phyloP scores from a whole-genome alignment of 2,797 vertebrate genomes.

The Orientallactaga sibirica region DNA sequence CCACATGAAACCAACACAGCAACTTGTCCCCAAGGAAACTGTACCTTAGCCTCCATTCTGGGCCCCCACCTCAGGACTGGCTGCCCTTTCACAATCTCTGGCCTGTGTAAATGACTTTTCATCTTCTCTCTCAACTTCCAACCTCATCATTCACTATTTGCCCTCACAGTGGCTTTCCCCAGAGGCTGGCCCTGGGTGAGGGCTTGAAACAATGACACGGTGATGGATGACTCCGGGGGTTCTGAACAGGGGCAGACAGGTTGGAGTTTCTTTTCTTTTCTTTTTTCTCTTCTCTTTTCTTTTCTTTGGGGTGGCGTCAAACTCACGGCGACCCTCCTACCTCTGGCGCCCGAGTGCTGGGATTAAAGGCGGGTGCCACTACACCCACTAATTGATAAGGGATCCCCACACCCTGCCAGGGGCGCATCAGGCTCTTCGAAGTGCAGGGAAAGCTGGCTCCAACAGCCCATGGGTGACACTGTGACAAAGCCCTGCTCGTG shows the following conservation, averaged over 20 bases:
- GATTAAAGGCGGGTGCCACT: no score
- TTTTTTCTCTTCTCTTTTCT: no score
- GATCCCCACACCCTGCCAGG: not conserved
- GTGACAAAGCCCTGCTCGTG: not conserved
- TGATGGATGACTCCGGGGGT: not conserved
- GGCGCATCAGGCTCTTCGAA: not conserved
- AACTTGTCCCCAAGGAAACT: not conserved
- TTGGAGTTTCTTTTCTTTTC: no score
- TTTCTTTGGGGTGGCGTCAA: no score
- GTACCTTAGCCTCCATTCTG: not conserved
- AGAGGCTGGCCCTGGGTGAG: not conserved
- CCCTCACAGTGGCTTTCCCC: not conserved
- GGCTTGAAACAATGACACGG: not conserved
- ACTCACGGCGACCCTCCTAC: no score
- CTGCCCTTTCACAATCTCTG: not conserved
- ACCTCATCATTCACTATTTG: no score
- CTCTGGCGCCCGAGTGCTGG: no score
- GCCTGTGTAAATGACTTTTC: not conserved
- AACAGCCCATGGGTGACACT: not conserved
- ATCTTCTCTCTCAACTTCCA: not conserved
- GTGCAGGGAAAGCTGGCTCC: not conserved
- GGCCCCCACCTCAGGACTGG: fast-evolving
- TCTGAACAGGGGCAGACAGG: not conserved
- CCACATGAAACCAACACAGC: not conserved
- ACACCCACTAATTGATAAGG: no score